Evolutionary conservation across 2,888 invertebrate genomes (phyloP).

Genomic region (Philereme transversata): DNA sequence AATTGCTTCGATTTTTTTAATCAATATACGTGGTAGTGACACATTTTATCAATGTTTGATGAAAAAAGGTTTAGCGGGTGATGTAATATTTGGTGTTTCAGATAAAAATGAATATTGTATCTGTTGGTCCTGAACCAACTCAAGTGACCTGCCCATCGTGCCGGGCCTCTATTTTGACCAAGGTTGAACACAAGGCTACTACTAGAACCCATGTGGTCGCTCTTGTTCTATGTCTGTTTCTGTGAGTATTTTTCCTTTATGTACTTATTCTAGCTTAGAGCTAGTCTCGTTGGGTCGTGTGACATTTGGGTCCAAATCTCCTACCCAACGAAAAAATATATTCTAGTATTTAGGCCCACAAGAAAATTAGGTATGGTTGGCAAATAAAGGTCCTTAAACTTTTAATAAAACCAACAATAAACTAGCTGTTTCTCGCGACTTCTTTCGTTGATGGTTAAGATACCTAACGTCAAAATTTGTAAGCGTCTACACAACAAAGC

Average conservation of each 20-base stretch:
- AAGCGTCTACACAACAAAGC: no score
- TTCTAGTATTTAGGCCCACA: no score
- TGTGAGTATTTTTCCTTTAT: slow-evolving; percentile 41
- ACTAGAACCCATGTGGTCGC: slow-evolving; percentile 83
- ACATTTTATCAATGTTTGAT: background rate
- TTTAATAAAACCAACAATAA: no score
- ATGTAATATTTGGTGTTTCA: slow-evolving; percentile 18
- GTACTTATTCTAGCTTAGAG: no score
- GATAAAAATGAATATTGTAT: slow-evolving; percentile 44
- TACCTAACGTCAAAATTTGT: no score
- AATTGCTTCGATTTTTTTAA: background rate
- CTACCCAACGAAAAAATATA: no score
- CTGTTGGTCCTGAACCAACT: slow-evolving; percentile 75
- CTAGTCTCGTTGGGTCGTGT: no score
- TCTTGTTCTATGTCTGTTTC: slow-evolving; percentile 58
- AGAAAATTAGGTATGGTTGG: no score
- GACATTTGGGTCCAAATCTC: no score
- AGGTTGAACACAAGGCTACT: slow-evolving; percentile 69
- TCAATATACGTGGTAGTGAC: background rate
- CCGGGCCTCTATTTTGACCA: slow-evolving; percentile 70
- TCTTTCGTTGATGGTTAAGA: no score
- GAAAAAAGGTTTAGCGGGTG: background rate
- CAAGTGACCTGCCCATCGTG: slow-evolving; percentile 80
- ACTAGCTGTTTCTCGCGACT: no score
- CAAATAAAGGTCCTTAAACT: no score